A percentile compares a stretch with the other conserved stretches of the same genome.
phyloP scores from a whole-genome alignment of 2,113 vertebrate genomes.

The Eretmodus cyanostictus region DNA sequence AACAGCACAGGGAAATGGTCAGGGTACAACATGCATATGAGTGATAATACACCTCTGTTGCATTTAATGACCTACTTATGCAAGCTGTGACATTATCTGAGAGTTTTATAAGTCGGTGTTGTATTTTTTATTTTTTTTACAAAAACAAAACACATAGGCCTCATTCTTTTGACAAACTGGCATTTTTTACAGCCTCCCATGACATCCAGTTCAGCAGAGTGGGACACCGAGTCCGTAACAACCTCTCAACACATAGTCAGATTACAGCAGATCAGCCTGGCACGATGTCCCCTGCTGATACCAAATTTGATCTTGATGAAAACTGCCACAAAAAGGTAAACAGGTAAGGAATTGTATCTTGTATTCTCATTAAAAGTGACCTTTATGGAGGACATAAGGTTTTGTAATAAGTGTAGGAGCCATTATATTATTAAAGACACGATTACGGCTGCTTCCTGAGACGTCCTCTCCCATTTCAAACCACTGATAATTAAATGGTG shows the following conservation, averaged over 20 bases:
- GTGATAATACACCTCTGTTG: background rate
- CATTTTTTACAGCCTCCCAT: background rate
- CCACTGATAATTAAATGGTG: conserved; percentile 45
- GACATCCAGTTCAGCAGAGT: background rate
- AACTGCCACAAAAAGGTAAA: conserved; percentile 43
- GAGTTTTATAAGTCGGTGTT: background rate
- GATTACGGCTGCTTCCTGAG: conserved; percentile 53
- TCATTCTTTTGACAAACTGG: background rate
- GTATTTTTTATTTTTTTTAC: background rate
- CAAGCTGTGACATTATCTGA: background rate
- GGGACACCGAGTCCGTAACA: background rate
- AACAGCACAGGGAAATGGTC: background rate
- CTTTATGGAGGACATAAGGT: conserved; percentile 40
- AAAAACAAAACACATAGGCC: background rate
- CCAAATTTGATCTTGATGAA: conserved; percentile 71
- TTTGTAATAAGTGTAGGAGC: conserved; percentile 25
- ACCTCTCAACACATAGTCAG: conserved; percentile 54
- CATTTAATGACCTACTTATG: background rate
- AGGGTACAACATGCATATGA: background rate
- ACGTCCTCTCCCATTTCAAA: conserved; percentile 53
- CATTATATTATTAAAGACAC: conserved; percentile 53
- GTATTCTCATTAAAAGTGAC: conserved; percentile 66
- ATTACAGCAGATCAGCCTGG: conserved; percentile 29
- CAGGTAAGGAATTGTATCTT: conserved; percentile 30
- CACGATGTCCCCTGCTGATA: conserved; percentile 32